These are phyloP conservation scores for Smutsia temminckii DNA, from an alignment of 2,797 vertebrate species.

Conservation along the genomic window DNA sequence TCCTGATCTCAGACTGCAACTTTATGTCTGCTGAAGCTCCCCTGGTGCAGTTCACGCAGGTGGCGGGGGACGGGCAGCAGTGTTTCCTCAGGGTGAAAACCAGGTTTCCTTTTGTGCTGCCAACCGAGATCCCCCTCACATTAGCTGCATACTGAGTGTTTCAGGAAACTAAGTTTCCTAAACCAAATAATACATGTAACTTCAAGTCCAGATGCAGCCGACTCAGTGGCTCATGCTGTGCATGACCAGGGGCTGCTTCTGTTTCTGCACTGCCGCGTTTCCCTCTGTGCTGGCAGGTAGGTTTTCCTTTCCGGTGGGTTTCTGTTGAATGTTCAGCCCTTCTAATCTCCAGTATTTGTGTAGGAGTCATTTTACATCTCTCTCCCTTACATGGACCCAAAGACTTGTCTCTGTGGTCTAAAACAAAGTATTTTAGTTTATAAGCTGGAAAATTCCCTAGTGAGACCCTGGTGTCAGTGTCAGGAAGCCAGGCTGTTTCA, in stretches of 20 bases:
- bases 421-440: neutral
- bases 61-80: too few relatives aligned
- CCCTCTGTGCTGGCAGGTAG: neutral
- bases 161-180: neutral
- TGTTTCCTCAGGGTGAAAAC: too few relatives aligned
- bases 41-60: too few relatives aligned
- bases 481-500: neutral
- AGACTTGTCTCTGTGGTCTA: neutral
- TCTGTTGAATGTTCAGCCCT: neutral
- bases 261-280: too few relatives aligned
- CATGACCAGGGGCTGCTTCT: rapidly evolving
- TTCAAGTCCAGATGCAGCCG: neutral
- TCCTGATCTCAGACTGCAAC: neutral
- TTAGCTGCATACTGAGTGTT: too few relatives aligned
- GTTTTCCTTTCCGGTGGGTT: neutral
- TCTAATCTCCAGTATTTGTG: too few relatives aligned
- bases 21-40: neutral
- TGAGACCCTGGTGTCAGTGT: neutral
- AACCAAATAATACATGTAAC: rapidly evolving
- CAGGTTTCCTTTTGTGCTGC: too few relatives aligned
- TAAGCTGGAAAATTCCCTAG: neutral
- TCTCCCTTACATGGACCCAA: neutral
- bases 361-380: too few relatives aligned
- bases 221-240: rapidly evolving
- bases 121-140: too few relatives aligned